phyloP scores from a whole-genome alignment of 2,113 vertebrate genomes.

The Arenaria interpres region DNA sequence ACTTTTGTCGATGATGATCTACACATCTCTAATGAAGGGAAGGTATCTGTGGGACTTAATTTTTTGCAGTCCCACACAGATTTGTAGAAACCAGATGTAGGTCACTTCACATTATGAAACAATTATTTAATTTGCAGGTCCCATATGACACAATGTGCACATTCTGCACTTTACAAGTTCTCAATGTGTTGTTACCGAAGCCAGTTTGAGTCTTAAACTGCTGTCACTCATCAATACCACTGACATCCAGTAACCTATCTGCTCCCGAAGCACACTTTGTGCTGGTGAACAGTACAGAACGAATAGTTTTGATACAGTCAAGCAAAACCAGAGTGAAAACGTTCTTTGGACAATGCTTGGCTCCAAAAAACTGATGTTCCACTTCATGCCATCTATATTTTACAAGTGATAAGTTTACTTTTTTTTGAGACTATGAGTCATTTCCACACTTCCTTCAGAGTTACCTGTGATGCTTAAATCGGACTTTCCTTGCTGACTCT shows the following conservation, averaged over 20 bases:
- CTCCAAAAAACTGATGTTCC: background rate
- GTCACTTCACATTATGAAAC: background rate
- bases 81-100: background rate
- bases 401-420: background rate
- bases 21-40: background rate
- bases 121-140: background rate
- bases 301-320: accelerated
- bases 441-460: background rate
- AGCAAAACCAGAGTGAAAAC: background rate
- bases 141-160: background rate
- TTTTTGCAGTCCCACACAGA: background rate
- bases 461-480: background rate
- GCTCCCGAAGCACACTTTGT: background rate
- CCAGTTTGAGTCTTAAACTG: background rate
- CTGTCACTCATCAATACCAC: accelerated
- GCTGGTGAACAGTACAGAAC: background rate
- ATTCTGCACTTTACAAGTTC: background rate
- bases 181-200: background rate
- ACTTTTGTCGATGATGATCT: background rate
- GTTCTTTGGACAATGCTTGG: background rate
- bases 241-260: background rate
- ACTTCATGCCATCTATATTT: background rate
- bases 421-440: background rate
- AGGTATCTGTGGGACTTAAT: background rate
- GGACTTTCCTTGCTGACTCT: background rate